A percentile compares a stretch with the other conserved stretches of the same genome.
phyloP scores from a whole-genome alignment of 2,888 invertebrate genomes.

The Arrhopalites spinosus region DNA sequence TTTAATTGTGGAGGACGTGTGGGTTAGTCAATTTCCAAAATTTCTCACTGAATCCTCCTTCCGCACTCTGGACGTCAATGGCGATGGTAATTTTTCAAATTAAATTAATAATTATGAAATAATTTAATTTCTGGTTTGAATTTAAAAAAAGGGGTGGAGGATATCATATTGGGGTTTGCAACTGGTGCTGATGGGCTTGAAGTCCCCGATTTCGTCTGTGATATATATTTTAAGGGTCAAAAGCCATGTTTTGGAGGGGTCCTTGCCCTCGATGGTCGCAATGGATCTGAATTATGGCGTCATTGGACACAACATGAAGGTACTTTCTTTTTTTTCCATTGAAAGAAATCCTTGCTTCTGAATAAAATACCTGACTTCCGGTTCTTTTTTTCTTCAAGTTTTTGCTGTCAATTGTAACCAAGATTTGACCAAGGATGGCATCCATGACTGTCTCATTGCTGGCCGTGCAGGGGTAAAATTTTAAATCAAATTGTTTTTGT shows the following conservation, averaged over 20 bases:
- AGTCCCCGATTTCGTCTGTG: constrained; percentile 64
- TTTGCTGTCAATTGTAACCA: constrained; percentile 73
- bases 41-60: constrained; percentile 76
- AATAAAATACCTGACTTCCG: too few relatives aligned
- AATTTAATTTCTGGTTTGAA: too few relatives aligned
- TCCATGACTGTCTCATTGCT: constrained; percentile 73
- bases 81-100: constrained; percentile 63
- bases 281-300: constrained; percentile 73
- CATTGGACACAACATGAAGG: constrained; percentile 74
- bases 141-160: constrained; percentile 65
- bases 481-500: neutral
- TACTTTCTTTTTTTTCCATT: too few relatives aligned
- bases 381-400: too few relatives aligned
- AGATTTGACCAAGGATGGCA: constrained; percentile 72
- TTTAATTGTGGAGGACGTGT: constrained; percentile 67
- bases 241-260: constrained; percentile 75
- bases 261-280: constrained; percentile 68
- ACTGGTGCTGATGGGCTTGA: constrained; percentile 68
- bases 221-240: constrained; percentile 70
- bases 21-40: constrained; percentile 72
- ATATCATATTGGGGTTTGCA: constrained; percentile 77
- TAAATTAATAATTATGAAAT: too few relatives aligned
- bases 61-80: constrained; percentile 72
- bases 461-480: constrained; percentile 72
- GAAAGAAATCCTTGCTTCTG: too few relatives aligned